Conservation (phyloP, 2,888 invertebrate genomes). For the Caenorhabditis panamensis region DNA sequence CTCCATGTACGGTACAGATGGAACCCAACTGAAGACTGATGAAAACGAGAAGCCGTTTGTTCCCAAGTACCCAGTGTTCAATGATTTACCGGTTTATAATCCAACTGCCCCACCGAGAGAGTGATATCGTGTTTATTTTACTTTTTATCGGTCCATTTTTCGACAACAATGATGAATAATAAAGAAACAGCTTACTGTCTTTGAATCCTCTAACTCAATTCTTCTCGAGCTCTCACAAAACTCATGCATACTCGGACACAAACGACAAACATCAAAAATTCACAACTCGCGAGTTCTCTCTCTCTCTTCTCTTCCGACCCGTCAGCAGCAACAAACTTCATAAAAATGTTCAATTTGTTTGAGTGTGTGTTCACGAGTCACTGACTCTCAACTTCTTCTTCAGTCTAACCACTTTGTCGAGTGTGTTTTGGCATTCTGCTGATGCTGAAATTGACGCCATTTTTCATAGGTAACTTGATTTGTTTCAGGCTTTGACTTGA, state of each 20-base stretch:
- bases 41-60: constrained; percentile 50
- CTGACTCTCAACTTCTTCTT: constrained; percentile 4
- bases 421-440: neutral
- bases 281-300: neutral
- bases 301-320: neutral
- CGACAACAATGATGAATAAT: no score
- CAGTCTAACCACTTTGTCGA: neutral
- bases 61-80: constrained; percentile 56
- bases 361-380: constrained; percentile 46
- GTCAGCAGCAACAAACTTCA: constrained; percentile 16
- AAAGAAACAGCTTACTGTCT: no score
- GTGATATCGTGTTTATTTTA: neutral
- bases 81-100: constrained; percentile 41
- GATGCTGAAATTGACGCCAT: neutral
- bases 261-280: constrained; percentile 18
- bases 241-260: no score
- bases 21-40: constrained; percentile 37
- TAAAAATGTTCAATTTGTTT: constrained; percentile 46
- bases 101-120: constrained; percentile 43
- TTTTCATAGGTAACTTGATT: neutral
- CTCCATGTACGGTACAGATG: constrained; percentile 39
- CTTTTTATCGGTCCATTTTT: no score
- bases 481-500: neutral
- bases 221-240: no score
- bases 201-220: no score